Evolutionary conservation across 2,888 invertebrate species (phyloP).

Genomic region (Frankliniella intonsa): DNA sequence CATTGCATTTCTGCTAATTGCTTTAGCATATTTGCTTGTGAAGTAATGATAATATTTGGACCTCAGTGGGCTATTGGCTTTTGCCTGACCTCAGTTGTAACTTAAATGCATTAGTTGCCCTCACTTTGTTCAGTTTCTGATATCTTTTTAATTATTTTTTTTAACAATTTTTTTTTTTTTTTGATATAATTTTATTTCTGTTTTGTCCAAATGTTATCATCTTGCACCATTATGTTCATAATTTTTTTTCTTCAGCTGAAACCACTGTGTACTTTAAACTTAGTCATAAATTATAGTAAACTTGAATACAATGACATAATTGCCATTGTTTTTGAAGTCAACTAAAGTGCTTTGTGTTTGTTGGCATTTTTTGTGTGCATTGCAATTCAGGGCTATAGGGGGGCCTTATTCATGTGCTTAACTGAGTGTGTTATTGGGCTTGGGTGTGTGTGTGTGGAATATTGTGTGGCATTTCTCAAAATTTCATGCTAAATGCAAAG

Average conservation of each 20-base stretch:
- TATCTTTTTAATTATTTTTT: not conserved
- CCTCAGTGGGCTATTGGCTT: not conserved
- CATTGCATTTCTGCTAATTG: not conserved
- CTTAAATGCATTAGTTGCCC: no score
- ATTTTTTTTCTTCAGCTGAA: no score
- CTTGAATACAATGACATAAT: no score
- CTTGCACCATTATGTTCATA: no score
- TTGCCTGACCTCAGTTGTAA: no score
- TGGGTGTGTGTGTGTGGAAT: not conserved
- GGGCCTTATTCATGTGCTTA: not conserved
- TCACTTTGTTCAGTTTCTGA: not conserved
- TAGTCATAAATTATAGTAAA: no score
- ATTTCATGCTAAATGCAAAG: not conserved
- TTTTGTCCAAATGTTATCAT: not conserved
- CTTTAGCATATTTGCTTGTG: not conserved
- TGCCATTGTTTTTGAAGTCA: no score
- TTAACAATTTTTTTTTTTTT: not conserved
- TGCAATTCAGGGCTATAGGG: no score
- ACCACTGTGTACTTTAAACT: no score
- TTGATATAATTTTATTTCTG: not conserved
- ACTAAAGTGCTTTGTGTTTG: no score
- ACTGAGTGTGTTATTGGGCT: not conserved
- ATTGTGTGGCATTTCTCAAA: not conserved
- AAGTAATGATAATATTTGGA: no score
- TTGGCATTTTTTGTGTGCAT: no score